These are phyloP conservation scores for Orcinus orca DNA, from an alignment of 2,113 vertebrate genomes.

Conservation along the genomic window DNA sequence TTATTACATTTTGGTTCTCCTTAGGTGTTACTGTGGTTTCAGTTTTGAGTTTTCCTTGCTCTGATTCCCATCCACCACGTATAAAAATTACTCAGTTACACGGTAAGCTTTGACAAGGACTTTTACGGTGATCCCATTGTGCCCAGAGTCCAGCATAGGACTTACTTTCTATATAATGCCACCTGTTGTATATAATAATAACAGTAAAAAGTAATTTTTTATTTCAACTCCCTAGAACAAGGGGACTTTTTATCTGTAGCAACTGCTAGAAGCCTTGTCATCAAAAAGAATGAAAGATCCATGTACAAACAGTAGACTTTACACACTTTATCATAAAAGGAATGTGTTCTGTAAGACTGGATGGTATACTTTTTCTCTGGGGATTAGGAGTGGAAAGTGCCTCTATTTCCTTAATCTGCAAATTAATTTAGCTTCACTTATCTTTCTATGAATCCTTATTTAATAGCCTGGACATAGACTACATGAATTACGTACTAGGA, in stretches of 20 bases:
- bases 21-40: not conserved
- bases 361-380: not conserved
- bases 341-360: not conserved
- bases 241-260: not conserved
- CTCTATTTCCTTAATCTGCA: not conserved
- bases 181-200: not conserved
- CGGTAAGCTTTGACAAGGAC: not conserved
- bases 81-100: not conserved
- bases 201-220: not conserved
- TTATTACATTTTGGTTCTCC: not conserved
- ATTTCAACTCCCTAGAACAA: not conserved
- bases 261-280: not conserved
- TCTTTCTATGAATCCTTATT: slow-evolving; percentile 32
- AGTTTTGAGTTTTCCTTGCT: not conserved
- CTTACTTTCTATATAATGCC: not conserved
- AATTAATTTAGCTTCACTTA: not conserved
- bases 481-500: not conserved
- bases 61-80: not conserved
- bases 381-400: not conserved
- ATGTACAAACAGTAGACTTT: not conserved
- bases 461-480: not conserved
- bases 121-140: not conserved
- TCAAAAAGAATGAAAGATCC: not conserved
- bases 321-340: slow-evolving; percentile 16
- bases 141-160: not conserved